A percentile compares a stretch with the other conserved stretches of the same genome.
Evolutionary conservation across 2,888 invertebrate genomes (phyloP).

Genomic region (Maniola hyperantus): DNA sequence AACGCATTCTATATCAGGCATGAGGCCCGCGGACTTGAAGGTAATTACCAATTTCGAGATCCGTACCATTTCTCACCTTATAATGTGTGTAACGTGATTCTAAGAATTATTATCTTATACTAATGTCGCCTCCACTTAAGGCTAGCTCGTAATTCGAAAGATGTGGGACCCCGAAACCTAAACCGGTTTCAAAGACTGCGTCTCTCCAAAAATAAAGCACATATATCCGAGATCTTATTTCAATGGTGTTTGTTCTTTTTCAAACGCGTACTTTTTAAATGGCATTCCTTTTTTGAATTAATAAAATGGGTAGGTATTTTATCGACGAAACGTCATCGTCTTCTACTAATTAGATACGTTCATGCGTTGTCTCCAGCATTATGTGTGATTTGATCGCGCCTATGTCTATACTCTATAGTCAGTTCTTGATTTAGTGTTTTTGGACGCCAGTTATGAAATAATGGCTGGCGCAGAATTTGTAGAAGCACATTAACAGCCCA

Average conservation of each 20-base stretch:
- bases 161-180: conserved; percentile 53
- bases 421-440: conserved; percentile 44
- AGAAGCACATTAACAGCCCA: conserved; percentile 22
- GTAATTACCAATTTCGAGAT: conserved; percentile 63
- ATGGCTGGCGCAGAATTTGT: conserved; percentile 36
- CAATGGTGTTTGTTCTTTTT: conserved; percentile 51
- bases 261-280: conserved; percentile 47
- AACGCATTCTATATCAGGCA: conserved; percentile 54
- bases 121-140: conserved; percentile 61
- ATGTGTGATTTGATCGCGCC: conserved; percentile 53
- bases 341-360: conserved; percentile 59
- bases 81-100: conserved; percentile 63
- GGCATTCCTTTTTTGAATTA: conserved; percentile 56
- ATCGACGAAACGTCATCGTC: conserved; percentile 53
- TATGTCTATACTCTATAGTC: no score
- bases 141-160: conserved; percentile 63
- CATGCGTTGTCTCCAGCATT: conserved; percentile 40
- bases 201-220: conserved; percentile 43
- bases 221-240: conserved; percentile 47
- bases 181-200: conserved; percentile 45
- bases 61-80: conserved; percentile 59
- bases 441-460: conserved; percentile 42
- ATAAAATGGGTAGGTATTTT: conserved; percentile 48
- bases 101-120: conserved; percentile 67
- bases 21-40: conserved; percentile 41